Percentiles rank a stretch among this genome's conserved stretches.
phyloP scores from a whole-genome alignment of 2,888 invertebrate species.

The Gastrophysa polygoni region DNA sequence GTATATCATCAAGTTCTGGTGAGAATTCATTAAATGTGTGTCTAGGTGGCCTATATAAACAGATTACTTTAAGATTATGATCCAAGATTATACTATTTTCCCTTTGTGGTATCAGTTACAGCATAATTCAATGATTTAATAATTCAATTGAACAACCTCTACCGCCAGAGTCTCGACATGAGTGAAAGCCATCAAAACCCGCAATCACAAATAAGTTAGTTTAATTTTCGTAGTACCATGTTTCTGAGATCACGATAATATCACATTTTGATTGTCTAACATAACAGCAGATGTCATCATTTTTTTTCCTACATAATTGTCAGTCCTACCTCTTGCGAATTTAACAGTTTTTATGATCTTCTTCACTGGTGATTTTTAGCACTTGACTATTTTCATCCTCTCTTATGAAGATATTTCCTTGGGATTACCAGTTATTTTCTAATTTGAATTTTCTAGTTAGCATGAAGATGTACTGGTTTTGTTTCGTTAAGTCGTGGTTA shows the following conservation, averaged over 20 bases:
- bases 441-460: too few species aligned
- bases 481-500: too few species aligned
- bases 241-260: slow-evolving; percentile 9
- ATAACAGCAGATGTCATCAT: neutral
- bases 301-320: slow-evolving; percentile 2
- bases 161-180: slow-evolving; percentile 5
- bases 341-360: slow-evolving; percentile 13
- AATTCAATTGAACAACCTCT: slow-evolving; percentile 10
- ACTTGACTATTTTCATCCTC: slow-evolving; percentile 4
- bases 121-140: slow-evolving; percentile 7
- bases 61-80: neutral
- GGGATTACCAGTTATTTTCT: neutral
- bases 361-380: slow-evolving; percentile 12
- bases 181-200: slow-evolving; percentile 8
- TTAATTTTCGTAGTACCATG: slow-evolving; percentile 7
- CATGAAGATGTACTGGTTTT: too few species aligned
- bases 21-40: neutral
- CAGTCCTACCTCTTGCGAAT: neutral
- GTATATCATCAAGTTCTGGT: slow-evolving; percentile 3
- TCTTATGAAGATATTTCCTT: slow-evolving; percentile 1
- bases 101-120: neutral
- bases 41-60: slow-evolving; percentile 7
- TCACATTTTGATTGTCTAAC: slow-evolving; percentile 12
- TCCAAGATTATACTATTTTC: neutral
- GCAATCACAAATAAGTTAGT: slow-evolving; percentile 8